phyloP scores from a whole-genome alignment of 2,113 vertebrate species.

The Myrmecobius fasciatus region DNA sequence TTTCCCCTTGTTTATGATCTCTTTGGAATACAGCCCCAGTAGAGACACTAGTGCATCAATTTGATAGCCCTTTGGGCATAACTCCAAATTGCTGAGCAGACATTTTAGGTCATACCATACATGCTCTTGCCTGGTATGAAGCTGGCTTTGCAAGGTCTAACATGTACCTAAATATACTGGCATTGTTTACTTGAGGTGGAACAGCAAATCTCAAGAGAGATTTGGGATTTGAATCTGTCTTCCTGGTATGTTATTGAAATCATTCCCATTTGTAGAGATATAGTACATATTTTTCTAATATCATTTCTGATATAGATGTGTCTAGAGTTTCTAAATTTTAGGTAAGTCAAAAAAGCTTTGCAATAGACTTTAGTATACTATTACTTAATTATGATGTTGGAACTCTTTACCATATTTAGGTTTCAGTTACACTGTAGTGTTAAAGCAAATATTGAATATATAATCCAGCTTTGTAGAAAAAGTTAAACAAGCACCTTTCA shows the following conservation, averaged over 20 bases:
- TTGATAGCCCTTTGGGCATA: no score
- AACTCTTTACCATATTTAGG: not conserved
- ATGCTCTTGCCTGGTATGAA: no score
- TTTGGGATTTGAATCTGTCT: constrained; percentile 55
- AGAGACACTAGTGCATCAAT: no score
- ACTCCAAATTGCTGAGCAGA: no score
- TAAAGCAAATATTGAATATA: not conserved
- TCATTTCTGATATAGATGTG: constrained; percentile 41
- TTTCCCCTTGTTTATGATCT: no score
- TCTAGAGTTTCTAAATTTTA: constrained; percentile 45
- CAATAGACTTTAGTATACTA: not conserved
- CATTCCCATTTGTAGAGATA: constrained; percentile 32
- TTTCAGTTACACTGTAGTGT: not conserved
- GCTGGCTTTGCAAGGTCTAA: no score
- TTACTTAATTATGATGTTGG: not conserved
- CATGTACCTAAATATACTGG: constrained; percentile 22
- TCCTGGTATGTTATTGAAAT: constrained; percentile 46
- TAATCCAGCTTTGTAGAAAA: not conserved
- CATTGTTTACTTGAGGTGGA: constrained; percentile 30
- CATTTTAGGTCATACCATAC: no score
- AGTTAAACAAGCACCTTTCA: constrained; percentile 7
- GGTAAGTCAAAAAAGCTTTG: not conserved
- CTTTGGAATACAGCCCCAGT: no score
- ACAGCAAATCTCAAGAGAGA: constrained; percentile 25
- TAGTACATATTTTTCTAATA: constrained; percentile 43